Base-by-base conservation (phyloP, 2,113 vertebrate species). In the Xyrauchen texanus region DNA sequence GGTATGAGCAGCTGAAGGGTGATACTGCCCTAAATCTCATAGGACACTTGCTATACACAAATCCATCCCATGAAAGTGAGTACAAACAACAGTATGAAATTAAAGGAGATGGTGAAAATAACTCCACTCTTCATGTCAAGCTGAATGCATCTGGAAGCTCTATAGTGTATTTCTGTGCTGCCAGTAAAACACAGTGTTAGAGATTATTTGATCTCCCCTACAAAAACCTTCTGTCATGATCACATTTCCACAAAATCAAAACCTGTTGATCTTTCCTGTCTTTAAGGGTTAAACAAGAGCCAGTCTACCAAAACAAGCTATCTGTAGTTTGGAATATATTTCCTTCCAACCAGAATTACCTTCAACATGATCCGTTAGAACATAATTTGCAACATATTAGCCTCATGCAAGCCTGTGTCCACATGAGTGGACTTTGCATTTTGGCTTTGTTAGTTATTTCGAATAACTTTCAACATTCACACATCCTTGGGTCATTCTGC, bases 141-240 rank as follows among this genome's bases (percentile, higher is more conserved):
- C 21, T 68, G 10, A 81, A 10, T 57, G 55, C 46, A 15, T 34
- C 10, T 52, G 66, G 55, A 45, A 55, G 65, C 52, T 58, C 49
- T 55, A 69, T 15, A 65, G 13, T 83, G 55, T 83, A 83, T 68
- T 77, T 49, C 42, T 83, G 82, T 80, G 78, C 82, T 47, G 82
- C 70, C 4, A 80, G 82, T 69, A 49, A 34, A 6, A 42, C 82
- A 80, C 64, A 67, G 49, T 80, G 78, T 45, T 51, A 11, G 60
- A 72, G 0, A 15, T 57, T 34, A 13, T 49, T 9, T 16, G 11
- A 34, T 60, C 45, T 6, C 16, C 6, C 7, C 12, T 74, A 68
- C 83, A 83, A 72, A 68, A 83, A 80, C 61, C 16, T 55, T 67
- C 12, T 63, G 15, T n/a, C 63, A 51, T 6, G 9, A 4, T 7